Conservation (phyloP, 2,797 vertebrate genomes). For the Megalops cyprinoides region DNA sequence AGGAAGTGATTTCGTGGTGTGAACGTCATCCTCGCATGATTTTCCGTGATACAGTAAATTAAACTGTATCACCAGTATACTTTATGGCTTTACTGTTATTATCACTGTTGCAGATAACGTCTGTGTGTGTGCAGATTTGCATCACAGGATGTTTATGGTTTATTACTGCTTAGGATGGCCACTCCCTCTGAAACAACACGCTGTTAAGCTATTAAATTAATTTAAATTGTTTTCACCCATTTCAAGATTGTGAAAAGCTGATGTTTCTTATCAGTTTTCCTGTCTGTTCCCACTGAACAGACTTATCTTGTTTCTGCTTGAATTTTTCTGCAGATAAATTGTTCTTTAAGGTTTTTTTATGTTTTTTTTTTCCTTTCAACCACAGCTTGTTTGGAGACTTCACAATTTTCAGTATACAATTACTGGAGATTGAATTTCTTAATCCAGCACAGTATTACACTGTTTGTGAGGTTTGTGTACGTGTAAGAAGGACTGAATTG, state of each 20-base stretch:
- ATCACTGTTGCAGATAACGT: neutral
- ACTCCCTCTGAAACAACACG: neutral
- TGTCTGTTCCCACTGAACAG: neutral
- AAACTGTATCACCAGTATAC: neutral
- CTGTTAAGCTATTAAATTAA: neutral
- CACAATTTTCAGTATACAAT: neutral
- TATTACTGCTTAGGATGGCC: neutral
- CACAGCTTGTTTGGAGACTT: too few relatives aligned
- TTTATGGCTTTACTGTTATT: neutral
- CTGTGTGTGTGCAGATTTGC: neutral
- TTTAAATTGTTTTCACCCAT: neutral
- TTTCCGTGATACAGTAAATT: too few relatives aligned
- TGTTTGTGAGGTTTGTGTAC: neutral
- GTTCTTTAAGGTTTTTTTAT: neutral
- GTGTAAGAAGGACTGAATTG: conserved; percentile 13
- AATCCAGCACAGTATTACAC: neutral
- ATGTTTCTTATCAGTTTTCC: neutral
- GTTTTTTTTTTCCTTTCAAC: neutral
- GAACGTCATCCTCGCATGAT: too few relatives aligned
- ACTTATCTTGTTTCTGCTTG: neutral
- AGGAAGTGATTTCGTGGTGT: too few relatives aligned
- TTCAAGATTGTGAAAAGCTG: neutral
- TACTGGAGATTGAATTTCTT: neutral
- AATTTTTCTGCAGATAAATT: neutral
- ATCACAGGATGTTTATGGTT: neutral